Evolutionary conservation across 2,888 invertebrate genomes (phyloP), one percentile per base, ranked within the genome.

Genomic region (Amaurobius ferox): DNA sequence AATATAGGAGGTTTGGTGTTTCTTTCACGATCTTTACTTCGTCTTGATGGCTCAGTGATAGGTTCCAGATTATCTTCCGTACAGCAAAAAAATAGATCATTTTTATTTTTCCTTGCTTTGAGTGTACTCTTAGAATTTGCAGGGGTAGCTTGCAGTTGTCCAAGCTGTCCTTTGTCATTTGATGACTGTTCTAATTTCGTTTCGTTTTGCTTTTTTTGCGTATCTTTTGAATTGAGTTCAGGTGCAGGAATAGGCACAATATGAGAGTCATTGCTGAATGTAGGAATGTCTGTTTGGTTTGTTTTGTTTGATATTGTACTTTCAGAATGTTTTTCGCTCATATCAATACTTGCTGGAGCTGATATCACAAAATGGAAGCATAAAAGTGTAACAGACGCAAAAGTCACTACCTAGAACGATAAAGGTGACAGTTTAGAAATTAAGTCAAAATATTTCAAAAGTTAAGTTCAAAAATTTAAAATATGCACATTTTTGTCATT

Each of bases 1-100:
- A 79, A n/a, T 13, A 76, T 28, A 0, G 86, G 79, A 6, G 79
- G 66, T 35, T 76, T 86, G 9, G 86, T 86, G 55, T 86, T 79
- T 26, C 79, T 74, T 66, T 86, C 86, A 0, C 86, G 74, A 9
- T 86, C 79, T 76, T 79, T 79, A 30, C 66, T 39, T 23, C 61
- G 5, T 29, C 39, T 72, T 32, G 40, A 13, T 39, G 72, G 26
- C 16, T 39, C 55, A 2, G 78, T 68, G 3, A 62, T 32, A 0
- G 78, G 70, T 44, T 66, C 67, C 6, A 35, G 7, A 44, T 40
- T 55, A 19, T 85, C 77, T 2, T 85, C 85, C 9, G 72, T 29
- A 26, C 77, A 77, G 28, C 85, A 77, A 44, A 85, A 85, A 19
- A 72, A 79, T 40, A 86, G n/a, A 26, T 79, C 79, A 1, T 86